Base-by-base conservation (phyloP, 2,888 invertebrate species). In the Agonopterix subpropinquella region DNA sequence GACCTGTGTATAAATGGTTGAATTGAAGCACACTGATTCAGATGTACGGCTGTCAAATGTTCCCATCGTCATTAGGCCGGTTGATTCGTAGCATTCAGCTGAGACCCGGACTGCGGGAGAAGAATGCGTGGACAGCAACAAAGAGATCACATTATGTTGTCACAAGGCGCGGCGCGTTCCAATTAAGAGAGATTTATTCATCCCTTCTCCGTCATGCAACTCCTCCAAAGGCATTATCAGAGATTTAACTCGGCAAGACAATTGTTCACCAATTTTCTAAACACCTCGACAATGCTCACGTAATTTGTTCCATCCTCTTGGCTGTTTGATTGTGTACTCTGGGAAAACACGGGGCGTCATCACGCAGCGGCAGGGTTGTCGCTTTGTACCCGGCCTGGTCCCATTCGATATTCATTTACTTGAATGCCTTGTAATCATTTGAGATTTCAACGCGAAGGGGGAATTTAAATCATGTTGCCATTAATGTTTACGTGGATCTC, bases 171-270 rank as follows among this genome's bases (percentile, higher is more conserved):
- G 74, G 68, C 75, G 67, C 68, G 78, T 74, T 71, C 82, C 85
- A 85, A 86, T 86, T 86, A 87, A 78, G 73, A 67, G 73, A 80
- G 82, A 83, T 84, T 87, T 85, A 85, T 85, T 80, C 77, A 79
- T 80, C 74, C 74, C 74, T 67, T 72, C 67, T 64, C 66, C 70
- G 73, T 73, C 73, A 72, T 75, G 71, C 70, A 69, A 75, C 70
- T 77, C 69, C 76, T 75, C 70, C 67, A 70, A 75, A 80, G 79
- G 77, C 79, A 78, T 82, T 82, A 82, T 83, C 80, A 78, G 73
- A 80, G 79, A 78, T 79, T 83, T 80, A 79, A 81, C 77, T 78
- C 73, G 73, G 70, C 73, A 76, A 73, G 76, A 78, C 77, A 78
- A 81, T 84, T 85, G 83, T 83, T 76, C 79, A 77, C 77, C 79